Percentiles rank a stretch among this genome's conserved stretches.
phyloP scores from a whole-genome alignment of 2,113 vertebrate species.

The Pagrus major region DNA sequence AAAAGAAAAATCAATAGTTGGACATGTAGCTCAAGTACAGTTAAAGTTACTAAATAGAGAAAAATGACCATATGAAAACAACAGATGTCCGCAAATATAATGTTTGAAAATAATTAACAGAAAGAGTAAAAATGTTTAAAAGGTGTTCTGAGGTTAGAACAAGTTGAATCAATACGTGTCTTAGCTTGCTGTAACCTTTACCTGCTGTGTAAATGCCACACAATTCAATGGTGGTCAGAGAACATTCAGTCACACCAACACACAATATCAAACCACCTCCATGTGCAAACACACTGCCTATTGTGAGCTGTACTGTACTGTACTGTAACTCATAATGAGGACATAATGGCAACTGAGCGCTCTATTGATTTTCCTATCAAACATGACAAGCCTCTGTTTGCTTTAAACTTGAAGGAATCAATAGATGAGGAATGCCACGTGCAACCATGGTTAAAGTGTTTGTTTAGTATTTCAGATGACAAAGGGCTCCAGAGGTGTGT shows the following conservation, averaged over 20 bases:
- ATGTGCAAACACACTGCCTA: conserved; percentile 25
- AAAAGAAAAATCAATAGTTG: neutral
- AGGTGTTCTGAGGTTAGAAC: neutral
- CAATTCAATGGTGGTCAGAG: conserved; percentile 1
- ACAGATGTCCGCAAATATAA: neutral
- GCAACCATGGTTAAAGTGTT: conserved; percentile 14
- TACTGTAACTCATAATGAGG: neutral
- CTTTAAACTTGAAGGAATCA: conserved; percentile 17
- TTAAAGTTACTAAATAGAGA: neutral
- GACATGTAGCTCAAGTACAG: neutral
- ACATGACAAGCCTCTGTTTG: conserved; percentile 40
- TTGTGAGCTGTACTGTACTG: conserved; percentile 11
- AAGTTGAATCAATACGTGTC: neutral
- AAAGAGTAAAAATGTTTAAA: neutral
- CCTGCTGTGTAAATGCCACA: neutral
- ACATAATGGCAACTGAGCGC: neutral
- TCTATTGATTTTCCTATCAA: conserved; percentile 19
- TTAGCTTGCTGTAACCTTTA: neutral
- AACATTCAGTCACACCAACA: neutral
- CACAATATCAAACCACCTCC: conserved; percentile 13
- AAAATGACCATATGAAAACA: neutral
- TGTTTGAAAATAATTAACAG: neutral
- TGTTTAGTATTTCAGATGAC: neutral
- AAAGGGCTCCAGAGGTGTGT: neutral
- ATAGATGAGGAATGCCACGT: conserved; percentile 13